A percentile compares a stretch with the other conserved stretches of the same genome.
Conservation (phyloP, 2,113 vertebrate species). For the Neotragus moschatus region DNA sequence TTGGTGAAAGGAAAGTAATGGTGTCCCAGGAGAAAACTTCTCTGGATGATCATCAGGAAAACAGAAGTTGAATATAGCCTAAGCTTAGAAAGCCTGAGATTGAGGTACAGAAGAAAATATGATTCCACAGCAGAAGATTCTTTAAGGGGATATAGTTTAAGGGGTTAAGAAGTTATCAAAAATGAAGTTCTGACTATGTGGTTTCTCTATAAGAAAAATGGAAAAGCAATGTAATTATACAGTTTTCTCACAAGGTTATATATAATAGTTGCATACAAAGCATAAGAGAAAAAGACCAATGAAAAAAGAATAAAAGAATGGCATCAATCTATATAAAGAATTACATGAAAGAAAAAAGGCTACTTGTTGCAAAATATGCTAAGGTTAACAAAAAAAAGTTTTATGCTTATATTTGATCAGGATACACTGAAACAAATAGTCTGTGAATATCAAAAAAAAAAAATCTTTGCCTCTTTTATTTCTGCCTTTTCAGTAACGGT, state of each 20-base stretch:
- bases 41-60: background rate
- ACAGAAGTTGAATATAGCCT: background rate
- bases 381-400: background rate
- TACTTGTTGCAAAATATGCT: background rate
- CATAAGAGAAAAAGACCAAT: background rate
- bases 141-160: background rate
- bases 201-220: background rate
- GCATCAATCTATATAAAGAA: background rate
- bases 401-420: background rate
- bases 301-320: background rate
- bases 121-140: background rate
- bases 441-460: background rate
- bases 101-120: background rate
- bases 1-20: background rate
- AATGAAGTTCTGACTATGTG: background rate
- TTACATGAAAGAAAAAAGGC: background rate
- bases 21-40: background rate
- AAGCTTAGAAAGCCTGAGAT: background rate
- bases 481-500: background rate
- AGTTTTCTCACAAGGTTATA: background rate
- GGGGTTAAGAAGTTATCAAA: background rate
- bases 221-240: background rate
- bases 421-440: background rate
- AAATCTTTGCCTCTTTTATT: background rate
- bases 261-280: background rate